Evolutionary conservation across 64 coral and sea anemone species (phyloP).

Genomic region (Porites australiensis): DNA sequence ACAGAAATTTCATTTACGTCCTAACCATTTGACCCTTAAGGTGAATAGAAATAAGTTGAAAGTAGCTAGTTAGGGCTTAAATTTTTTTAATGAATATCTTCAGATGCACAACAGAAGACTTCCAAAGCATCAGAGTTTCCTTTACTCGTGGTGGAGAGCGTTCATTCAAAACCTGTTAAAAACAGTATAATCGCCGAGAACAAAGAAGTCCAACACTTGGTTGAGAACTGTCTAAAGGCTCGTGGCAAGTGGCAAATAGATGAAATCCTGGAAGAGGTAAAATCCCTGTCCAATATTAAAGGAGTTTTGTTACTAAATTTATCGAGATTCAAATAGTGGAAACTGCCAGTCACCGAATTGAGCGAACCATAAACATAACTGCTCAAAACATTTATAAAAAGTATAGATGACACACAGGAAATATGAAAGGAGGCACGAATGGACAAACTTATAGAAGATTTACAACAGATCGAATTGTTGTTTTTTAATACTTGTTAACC

Average conservation of each 20-base stretch:
- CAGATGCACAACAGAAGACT: conserved; percentile 14
- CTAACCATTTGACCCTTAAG: too few species aligned
- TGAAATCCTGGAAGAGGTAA: conserved; percentile 46
- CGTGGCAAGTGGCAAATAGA: conserved; percentile 85
- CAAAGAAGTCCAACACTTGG: conserved; percentile 79
- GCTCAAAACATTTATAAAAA: too few species aligned
- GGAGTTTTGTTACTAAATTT: background rate
- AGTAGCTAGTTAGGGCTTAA: too few species aligned
- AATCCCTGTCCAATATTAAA: background rate
- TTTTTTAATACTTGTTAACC: too few species aligned
- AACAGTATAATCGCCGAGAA: conserved; percentile 89
- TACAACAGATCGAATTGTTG: too few species aligned
- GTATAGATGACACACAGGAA: too few species aligned
- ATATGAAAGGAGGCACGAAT: too few species aligned
- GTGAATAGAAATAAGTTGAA: too few species aligned
- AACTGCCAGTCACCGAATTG: too few species aligned
- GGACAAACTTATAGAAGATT: too few species aligned
- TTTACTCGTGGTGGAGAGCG: conserved; percentile 89
- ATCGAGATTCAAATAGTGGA: background rate
- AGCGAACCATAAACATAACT: too few species aligned
- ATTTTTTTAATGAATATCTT: background rate
- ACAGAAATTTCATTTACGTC: too few species aligned
- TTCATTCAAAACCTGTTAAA: conserved; percentile 90
- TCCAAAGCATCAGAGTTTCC: conserved; percentile 68
- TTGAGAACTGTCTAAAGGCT: conserved; percentile 83